Percentiles rank a stretch among this genome's conserved stretches.
Evolutionary conservation across 2,888 invertebrate genomes (phyloP).

Genomic region (Aphrophora alni): DNA sequence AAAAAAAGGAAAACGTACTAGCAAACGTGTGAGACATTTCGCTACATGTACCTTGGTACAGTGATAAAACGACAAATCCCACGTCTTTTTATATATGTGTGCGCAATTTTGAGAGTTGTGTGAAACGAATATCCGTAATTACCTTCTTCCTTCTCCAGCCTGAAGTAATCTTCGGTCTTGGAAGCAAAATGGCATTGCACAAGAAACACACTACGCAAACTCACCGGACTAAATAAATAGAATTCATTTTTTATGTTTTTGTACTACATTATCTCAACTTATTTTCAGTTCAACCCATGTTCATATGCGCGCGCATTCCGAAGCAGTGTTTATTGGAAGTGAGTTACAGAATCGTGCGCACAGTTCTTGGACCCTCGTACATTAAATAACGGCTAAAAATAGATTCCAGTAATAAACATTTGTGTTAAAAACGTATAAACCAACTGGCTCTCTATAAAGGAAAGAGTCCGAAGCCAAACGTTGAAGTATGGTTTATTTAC

Average conservation of each 20-base stretch:
- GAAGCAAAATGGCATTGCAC: no score
- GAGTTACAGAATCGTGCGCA: neutral
- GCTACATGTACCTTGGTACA: no score
- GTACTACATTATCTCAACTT: no score
- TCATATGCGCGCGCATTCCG: neutral
- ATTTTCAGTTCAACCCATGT: no score
- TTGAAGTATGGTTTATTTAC: conserved; percentile 9
- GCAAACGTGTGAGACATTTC: no score
- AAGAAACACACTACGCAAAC: neutral
- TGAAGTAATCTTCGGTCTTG: neutral
- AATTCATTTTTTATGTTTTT: no score
- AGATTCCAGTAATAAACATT: neutral
- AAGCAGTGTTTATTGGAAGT: neutral
- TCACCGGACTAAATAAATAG: no score
- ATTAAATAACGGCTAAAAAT: neutral
- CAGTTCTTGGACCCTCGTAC: neutral
- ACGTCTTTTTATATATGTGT: neutral
- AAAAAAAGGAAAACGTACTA: no score
- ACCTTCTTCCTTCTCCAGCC: neutral
- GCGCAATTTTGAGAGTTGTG: neutral
- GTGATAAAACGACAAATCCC: neutral
- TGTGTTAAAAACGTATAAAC: conserved; percentile 5
- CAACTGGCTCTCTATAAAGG: neutral
- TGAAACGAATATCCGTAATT: neutral
- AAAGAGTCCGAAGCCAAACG: conserved; percentile 9